A percentile compares a stretch with the other conserved stretches of the same genome.
These are phyloP conservation scores for Centropyge bicolor DNA, from an alignment of 2,797 vertebrate genomes.

Conservation along the genomic window DNA sequence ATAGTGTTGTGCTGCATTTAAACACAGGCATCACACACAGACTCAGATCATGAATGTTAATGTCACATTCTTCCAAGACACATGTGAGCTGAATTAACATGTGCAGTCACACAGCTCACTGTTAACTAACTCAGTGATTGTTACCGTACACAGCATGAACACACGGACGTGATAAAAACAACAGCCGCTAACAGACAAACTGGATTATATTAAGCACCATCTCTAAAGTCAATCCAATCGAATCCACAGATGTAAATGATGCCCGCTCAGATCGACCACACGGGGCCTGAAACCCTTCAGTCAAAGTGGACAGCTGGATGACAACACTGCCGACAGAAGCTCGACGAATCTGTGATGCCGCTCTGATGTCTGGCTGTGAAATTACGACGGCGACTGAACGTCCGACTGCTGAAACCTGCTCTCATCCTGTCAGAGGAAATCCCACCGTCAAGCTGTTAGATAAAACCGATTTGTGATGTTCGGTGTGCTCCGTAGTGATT, in stretches of 20 bases:
- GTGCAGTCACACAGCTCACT: constrained; percentile 3
- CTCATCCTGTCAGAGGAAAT: constrained; percentile 39
- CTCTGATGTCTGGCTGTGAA: constrained; percentile 21
- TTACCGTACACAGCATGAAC: neutral
- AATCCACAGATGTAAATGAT: constrained; percentile 29
- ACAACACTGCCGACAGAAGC: neutral
- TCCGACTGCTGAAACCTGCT: constrained; percentile 4
- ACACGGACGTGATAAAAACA: neutral
- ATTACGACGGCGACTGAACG: constrained; percentile 14
- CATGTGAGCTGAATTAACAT: constrained; percentile 15
- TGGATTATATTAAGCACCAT: constrained; percentile 12
- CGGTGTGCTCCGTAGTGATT: neutral
- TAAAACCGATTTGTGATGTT: constrained; percentile 33
- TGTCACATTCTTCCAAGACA: constrained; percentile 1
- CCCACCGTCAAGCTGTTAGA: constrained; percentile 7
- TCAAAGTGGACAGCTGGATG: constrained; percentile 4
- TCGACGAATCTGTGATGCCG: neutral
- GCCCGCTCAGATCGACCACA: neutral
- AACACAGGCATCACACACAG: neutral
- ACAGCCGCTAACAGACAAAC: neutral
- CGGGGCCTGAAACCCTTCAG: constrained; percentile 1
- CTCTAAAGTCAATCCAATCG: constrained; percentile 18
- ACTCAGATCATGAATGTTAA: constrained; percentile 24
- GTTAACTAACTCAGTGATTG: neutral
- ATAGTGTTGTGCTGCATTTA: neutral